phyloP scores from a whole-genome alignment of 2,888 invertebrate genomes.

The Diplolepis rosae region DNA sequence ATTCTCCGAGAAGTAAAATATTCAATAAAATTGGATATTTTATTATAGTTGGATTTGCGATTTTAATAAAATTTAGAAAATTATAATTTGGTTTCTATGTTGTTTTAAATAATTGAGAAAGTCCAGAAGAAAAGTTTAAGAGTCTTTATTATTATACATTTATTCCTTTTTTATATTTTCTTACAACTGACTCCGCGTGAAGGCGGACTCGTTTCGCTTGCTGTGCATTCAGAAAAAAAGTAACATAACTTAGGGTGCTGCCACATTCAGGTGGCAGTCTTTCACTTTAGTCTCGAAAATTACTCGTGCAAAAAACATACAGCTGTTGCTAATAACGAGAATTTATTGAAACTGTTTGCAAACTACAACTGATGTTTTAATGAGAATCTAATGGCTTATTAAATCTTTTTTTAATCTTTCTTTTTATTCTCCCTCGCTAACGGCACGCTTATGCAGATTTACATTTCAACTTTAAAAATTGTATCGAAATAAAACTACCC shows the following conservation, averaged over 20 bases:
- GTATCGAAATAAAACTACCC: too few relatives aligned
- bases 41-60: too few relatives aligned
- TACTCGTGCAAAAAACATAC: conserved; percentile 26
- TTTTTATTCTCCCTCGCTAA: neutral
- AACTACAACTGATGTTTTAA: conserved; percentile 9
- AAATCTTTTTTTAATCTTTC: neutral
- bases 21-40: too few relatives aligned
- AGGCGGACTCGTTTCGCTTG: conserved; percentile 16
- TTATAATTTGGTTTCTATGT: too few relatives aligned
- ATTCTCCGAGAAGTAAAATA: too few relatives aligned
- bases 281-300: conserved; percentile 31
- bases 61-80: too few relatives aligned
- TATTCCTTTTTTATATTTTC: neutral
- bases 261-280: conserved; percentile 29
- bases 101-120: too few relatives aligned
- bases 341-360: conserved; percentile 28
- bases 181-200: conserved; percentile 4
- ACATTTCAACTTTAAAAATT: too few relatives aligned
- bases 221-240: neutral
- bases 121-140: neutral
- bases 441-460: neutral
- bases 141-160: neutral
- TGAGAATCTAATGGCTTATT: conserved; percentile 24
- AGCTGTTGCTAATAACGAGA: conserved; percentile 28
- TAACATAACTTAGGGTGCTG: conserved; percentile 24